These are phyloP conservation scores for Acipenser ruthenus DNA, from an alignment of 2,797 vertebrate genomes.

Conservation along the genomic window DNA sequence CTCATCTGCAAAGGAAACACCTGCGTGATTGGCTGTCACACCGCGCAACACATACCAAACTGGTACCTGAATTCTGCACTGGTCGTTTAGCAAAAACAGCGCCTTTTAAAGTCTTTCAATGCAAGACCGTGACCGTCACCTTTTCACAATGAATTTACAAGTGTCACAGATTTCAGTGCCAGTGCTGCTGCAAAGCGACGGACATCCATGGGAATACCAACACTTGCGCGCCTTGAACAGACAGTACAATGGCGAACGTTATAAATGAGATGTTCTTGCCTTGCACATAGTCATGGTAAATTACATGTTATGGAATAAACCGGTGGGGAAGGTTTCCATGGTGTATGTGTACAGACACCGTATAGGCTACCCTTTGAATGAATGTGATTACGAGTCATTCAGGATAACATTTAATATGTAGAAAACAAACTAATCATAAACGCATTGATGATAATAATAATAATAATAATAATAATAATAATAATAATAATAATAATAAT, in stretches of 20 bases:
- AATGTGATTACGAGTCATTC: too few species aligned
- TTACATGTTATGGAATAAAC: slow-evolving; percentile 32
- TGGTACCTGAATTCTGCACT: slow-evolving; percentile 30
- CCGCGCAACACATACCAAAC: slow-evolving; percentile 12
- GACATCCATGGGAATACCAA: slow-evolving; percentile 84
- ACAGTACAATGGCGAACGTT: slow-evolving; percentile 71
- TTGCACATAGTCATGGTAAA: slow-evolving; percentile 66
- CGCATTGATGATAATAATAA: too few species aligned
- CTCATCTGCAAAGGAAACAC: slow-evolving; percentile 4
- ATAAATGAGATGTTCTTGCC: slow-evolving; percentile 82
- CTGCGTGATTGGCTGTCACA: slow-evolving; percentile 13
- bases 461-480: too few species aligned
- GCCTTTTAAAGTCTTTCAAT: slow-evolving; percentile 24
- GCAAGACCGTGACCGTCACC: slow-evolving; percentile 40
- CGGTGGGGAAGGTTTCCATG: slow-evolving; percentile 10
- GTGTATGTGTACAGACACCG: too few species aligned
- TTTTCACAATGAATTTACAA: slow-evolving; percentile 32
- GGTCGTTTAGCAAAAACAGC: slow-evolving; percentile 19
- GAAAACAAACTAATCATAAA: too few species aligned
- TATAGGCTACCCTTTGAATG: too few species aligned
- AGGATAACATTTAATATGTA: too few species aligned
- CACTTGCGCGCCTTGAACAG: slow-evolving; percentile 72
- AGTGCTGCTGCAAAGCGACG: slow-evolving; percentile 42
- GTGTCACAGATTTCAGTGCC: slow-evolving; percentile 29
- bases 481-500: too few species aligned